Percentiles rank a stretch among this genome's conserved stretches.
These are phyloP conservation scores for Miichthys miiuy DNA, from an alignment of 2,797 vertebrate genomes.

Conservation along the genomic window DNA sequence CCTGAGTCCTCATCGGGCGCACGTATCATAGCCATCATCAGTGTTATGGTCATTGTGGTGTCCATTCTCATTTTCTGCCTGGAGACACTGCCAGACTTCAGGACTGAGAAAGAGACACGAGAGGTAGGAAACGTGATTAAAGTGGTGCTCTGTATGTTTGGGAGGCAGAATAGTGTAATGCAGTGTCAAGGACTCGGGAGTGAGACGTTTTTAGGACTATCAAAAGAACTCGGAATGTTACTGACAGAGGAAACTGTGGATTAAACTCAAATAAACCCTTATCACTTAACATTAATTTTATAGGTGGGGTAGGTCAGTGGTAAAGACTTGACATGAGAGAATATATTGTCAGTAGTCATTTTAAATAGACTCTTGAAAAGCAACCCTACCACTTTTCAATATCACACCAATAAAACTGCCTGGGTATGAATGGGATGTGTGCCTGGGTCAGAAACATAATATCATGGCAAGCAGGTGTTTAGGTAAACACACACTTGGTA, in stretches of 20 bases:
- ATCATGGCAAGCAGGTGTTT: constrained; percentile 65
- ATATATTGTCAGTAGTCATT: background rate
- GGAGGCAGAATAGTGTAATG: background rate
- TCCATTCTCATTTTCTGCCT: constrained; percentile 95
- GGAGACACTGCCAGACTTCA: constrained; percentile 93
- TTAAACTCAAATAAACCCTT: background rate
- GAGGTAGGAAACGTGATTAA: constrained; percentile 72
- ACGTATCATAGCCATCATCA: constrained; percentile 90
- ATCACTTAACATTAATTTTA: too few species aligned
- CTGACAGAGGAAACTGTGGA: background rate
- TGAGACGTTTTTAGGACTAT: background rate
- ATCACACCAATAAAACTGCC: constrained; percentile 18
- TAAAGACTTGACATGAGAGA: background rate
- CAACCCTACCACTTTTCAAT: background rate
- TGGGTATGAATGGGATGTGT: constrained; percentile 39
- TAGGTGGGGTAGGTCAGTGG: background rate
- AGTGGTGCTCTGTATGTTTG: background rate
- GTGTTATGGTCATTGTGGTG: constrained; percentile 92
- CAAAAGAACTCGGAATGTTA: background rate
- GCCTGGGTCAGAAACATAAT: constrained; percentile 61
- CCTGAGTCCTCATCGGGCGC: constrained; percentile 92
- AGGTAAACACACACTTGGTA: constrained; percentile 67
- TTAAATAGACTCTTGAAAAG: background rate
- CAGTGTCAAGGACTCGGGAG: background rate
- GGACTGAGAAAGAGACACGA: constrained; percentile 78